Evolutionary conservation across 2,113 vertebrate genomes (phyloP).

Genomic region (Puma concolor): DNA sequence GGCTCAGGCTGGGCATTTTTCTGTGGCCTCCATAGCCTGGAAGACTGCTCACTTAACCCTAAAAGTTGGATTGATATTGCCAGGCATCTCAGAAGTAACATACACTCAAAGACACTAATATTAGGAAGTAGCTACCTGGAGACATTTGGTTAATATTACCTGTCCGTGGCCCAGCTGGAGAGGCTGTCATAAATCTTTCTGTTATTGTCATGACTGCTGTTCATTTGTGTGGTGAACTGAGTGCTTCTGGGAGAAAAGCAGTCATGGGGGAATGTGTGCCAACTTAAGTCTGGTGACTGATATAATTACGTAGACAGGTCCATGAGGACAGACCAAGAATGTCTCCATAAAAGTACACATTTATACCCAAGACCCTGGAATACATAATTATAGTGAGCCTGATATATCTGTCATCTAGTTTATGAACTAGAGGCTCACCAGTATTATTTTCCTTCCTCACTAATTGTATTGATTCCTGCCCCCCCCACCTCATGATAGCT

Average conservation of each 20-base stretch:
- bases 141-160: fast-evolving
- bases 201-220: fast-evolving
- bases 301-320: too few species aligned
- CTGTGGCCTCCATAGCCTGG: not conserved
- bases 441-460: not conserved
- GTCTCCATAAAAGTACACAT: not conserved
- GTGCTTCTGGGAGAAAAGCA: not conserved
- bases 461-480: fast-evolving
- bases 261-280: not conserved
- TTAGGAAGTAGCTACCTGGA: not conserved
- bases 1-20: fast-evolving
- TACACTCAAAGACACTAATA: not conserved
- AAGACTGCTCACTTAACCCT: not conserved
- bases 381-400: not conserved
- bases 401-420: fast-evolving
- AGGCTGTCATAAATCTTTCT: not conserved
- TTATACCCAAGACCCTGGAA: too few species aligned
- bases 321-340: not conserved
- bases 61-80: not conserved
- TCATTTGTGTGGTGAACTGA: not conserved
- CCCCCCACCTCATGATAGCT: fast-evolving
- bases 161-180: not conserved
- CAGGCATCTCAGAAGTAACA: not conserved
- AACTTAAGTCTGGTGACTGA: not conserved
- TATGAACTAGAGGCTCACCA: not conserved